Evolutionary conservation across 2,797 vertebrate genomes (phyloP).

Genomic region (Sebastes oblongus): DNA sequence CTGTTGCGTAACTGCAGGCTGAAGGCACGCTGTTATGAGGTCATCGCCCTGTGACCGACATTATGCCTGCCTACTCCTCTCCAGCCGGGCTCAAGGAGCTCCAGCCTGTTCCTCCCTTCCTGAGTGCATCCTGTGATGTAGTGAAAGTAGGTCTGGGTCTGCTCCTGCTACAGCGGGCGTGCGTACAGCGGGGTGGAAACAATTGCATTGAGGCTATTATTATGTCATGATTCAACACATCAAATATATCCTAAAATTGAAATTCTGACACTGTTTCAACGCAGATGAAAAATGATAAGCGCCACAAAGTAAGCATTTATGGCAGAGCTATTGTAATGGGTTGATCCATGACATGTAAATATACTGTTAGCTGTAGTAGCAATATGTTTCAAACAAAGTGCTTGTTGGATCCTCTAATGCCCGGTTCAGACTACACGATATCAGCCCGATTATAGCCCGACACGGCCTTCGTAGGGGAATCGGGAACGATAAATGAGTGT

Average conservation of each 20-base stretch:
- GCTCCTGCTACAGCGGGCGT: slow-evolving; percentile 15
- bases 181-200: slow-evolving; percentile 19
- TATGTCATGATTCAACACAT: slow-evolving; percentile 22
- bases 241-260: neutral
- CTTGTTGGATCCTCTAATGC: neutral
- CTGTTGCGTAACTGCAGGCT: slow-evolving; percentile 66
- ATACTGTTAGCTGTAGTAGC: neutral
- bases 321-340: neutral
- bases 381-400: neutral
- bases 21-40: slow-evolving; percentile 66
- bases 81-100: slow-evolving; percentile 30
- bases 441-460: no score
- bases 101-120: slow-evolving; percentile 60
- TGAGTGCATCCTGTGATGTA: slow-evolving; percentile 55
- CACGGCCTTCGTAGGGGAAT: no score
- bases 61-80: slow-evolving; percentile 32
- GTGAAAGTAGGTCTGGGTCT: slow-evolving; percentile 66
- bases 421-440: no score
- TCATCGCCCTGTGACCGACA: slow-evolving; percentile 63
- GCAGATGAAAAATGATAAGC: neutral
- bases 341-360: neutral
- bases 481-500: no score
- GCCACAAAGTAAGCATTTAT: neutral
- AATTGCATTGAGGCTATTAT: slow-evolving; percentile 6
- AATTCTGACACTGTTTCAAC: neutral